Evolutionary conservation across 2,888 invertebrate genomes (phyloP).

Genomic region (Dryobota labecula): DNA sequence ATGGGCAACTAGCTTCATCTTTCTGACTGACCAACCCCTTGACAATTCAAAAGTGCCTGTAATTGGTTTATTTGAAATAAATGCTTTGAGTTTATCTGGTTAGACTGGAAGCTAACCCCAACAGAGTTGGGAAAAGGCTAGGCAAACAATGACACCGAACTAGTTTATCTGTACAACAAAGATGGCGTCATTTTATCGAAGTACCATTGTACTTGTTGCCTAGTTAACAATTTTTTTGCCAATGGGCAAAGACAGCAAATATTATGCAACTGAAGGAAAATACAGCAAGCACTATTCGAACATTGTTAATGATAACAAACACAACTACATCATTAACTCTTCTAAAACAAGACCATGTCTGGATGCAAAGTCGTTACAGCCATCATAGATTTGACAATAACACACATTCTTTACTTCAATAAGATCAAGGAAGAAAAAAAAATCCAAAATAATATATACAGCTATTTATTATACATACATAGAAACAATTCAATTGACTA

Average conservation of each 20-base stretch:
- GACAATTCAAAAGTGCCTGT: no score
- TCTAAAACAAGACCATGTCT: neutral
- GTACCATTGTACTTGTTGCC: no score
- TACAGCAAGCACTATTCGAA: neutral
- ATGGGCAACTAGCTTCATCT: no score
- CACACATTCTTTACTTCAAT: neutral
- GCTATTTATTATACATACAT: constrained; percentile 66
- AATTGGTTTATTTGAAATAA: no score
- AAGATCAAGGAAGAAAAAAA: neutral
- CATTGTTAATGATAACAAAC: neutral
- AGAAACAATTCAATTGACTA: constrained; percentile 62
- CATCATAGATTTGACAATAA: neutral
- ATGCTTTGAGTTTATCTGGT: no score
- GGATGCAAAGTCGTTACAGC: neutral
- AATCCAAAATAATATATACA: constrained; percentile 52
- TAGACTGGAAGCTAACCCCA: no score
- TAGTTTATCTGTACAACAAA: neutral
- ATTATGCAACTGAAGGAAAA: no score
- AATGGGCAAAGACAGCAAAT: no score
- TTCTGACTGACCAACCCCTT: no score
- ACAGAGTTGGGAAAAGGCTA: no score
- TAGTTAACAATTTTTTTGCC: no score
- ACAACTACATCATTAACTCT: neutral
- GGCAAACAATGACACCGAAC: no score
- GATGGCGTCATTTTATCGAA: neutral